Conservation (phyloP, 2,797 vertebrate genomes). For the Myioborus miniatus region DNA sequence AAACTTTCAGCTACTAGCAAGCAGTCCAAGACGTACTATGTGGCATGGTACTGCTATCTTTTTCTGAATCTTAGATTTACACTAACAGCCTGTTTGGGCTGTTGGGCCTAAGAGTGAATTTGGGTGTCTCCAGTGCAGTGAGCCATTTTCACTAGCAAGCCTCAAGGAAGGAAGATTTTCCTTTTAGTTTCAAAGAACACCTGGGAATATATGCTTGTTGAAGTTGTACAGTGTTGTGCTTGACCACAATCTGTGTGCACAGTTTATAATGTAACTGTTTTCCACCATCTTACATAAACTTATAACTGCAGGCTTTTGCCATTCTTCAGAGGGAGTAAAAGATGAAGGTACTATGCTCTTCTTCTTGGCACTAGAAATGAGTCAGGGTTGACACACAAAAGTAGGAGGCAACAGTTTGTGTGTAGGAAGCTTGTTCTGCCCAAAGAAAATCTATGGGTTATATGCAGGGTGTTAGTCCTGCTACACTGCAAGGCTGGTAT, state of each 20-base stretch:
- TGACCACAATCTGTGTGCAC: neutral
- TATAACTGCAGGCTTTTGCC: neutral
- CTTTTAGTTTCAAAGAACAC: neutral
- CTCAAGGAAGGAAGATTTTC: neutral
- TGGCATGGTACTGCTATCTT: neutral
- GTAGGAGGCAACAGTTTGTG: slow-evolving; percentile 56
- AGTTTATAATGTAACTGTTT: neutral
- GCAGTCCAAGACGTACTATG: neutral
- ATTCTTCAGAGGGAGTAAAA: neutral
- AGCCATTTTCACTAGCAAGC: neutral
- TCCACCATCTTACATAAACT: neutral
- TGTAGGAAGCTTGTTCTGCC: slow-evolving; percentile 56
- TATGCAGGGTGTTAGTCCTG: neutral
- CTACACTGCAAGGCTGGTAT: neutral
- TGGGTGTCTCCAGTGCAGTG: neutral
- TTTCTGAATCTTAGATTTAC: neutral
- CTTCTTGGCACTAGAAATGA: slow-evolving; percentile 24
- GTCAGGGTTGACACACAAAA: slow-evolving; percentile 50
- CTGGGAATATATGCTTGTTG: neutral
- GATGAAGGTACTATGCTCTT: neutral
- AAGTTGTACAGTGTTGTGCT: neutral
- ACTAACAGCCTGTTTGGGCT: neutral
- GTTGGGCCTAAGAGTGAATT: neutral
- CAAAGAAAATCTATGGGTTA: slow-evolving; percentile 22
- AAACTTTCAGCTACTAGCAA: neutral